Base-by-base conservation (phyloP, 2,113 vertebrate genomes). In the Alligator mississippiensis region DNA sequence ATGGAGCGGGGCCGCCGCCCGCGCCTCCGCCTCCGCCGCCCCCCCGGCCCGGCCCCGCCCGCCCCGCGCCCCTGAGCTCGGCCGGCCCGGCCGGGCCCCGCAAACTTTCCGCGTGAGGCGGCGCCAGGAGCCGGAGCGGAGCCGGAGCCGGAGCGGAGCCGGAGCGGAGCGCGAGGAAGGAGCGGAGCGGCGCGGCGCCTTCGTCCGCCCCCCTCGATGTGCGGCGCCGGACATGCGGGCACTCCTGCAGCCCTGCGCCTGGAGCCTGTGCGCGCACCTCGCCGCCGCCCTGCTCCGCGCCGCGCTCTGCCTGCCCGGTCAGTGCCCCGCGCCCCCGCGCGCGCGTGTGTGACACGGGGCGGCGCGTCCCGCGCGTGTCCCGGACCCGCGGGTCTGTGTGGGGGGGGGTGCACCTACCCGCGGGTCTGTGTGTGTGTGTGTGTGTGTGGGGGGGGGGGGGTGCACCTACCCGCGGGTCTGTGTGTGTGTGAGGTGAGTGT, bases 181-280 rank as follows among this genome's bases (percentile, higher is more conserved):
- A n/a, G n/a, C n/a, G n/a, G n/a, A n/a, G n/a, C 89, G 84, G 55
- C 88, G 85, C 84, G 63, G 91, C 85, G 77, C 11, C 17, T 19
- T 70, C 21, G 30, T 54, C 19, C 21, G 84, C 54, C 25, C 62
- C 97, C 98, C 98, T 99, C 98, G 98, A 99, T 98, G 98, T 98
- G 98, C 98, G 97, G 97, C 97, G 98, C 97, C 95, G 98, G 97
- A 98, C 98, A 99, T 99, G 99, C 98, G 98, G 99, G 99, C 98
- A 98, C 98, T 99, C 98, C 98, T 98, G 98, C 98, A 98, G 98
- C 98, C 98, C 98, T 98, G 98, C 97, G 99, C 98, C 98, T 99
- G 99, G 99, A 99, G 99, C 98, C 98, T 98, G 97, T 98, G 98
- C 97, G 97, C 99, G 96, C 95, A 98, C 94, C 97, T 98, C 95